Evolutionary conservation across 30 jellyfish, hydroid and myxozoan species (phyloP), one percentile per base, ranked within the genome.

Genomic region (Pseudorhiza aurosa): DNA sequence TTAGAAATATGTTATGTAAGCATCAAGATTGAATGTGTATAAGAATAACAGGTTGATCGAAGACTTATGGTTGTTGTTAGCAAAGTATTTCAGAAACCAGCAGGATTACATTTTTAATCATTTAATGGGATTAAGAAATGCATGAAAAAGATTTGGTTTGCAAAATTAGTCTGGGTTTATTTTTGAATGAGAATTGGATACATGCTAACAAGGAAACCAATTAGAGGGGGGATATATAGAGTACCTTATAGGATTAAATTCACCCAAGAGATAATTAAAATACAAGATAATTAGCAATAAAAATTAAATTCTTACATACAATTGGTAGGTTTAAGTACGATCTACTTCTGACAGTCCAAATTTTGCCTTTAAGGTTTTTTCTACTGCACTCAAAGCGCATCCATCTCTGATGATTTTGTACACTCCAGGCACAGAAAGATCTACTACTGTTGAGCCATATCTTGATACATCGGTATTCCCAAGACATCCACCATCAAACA

Each of bases 401-500:
- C 97, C 97, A 53, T 89, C 93, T 22, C 97, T 78, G 5, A 89
- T 73, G 35, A 89, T 89, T 37, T 67, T 51, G 73, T 81, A 89
- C 58, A 75, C 71, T 46, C 97, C 97, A 22, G 32, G 28, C 22
- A 17, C 46, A n/a, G 96, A 75, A 14, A 89, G 65, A 37, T 89
- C 96, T 8, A 89, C 89, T 49, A 89, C 96, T 24, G 97, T 89
- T 43, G 97, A 91, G 8, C 98, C 98, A 24, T 63, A 72, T n/a
- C 96, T 89, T 12, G 98, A 91, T 51, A 83, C 89, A 25, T 91
- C 98, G 3, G 89, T 68, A 14, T 56, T 45, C 3, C 96, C 91
- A 57, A 91, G 85, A 32, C 94, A 49, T 17, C 98, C 98, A 53
- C 95, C 98, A 71, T 91, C 96, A 26, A 91, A 91, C n/a, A 91